These are phyloP conservation scores for Pheosia tremula DNA, from an alignment of 2,888 invertebrate species.

Conservation along the genomic window DNA sequence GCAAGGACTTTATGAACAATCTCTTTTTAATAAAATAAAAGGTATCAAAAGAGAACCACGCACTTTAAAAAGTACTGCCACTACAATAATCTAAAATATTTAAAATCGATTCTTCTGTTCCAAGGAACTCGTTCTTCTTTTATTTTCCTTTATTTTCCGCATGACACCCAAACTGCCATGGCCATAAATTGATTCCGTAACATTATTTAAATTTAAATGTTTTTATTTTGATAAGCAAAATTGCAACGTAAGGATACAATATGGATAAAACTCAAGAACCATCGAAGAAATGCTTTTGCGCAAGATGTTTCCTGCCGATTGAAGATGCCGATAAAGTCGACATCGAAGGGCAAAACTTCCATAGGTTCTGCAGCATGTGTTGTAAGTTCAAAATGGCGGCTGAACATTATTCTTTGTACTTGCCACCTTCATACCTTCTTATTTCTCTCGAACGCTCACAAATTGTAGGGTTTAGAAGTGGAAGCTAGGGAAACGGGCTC, in stretches of 20 bases:
- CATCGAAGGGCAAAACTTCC: constrained; percentile 72
- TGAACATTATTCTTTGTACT: too few species aligned
- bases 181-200: constrained; percentile 57
- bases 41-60: neutral
- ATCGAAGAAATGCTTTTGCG: constrained; percentile 72
- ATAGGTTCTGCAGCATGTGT: constrained; percentile 70
- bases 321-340: constrained; percentile 66
- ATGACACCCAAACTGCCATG: constrained; percentile 55
- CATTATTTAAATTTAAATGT: constrained; percentile 23
- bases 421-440: too few species aligned
- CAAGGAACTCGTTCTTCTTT: constrained; percentile 29
- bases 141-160: constrained; percentile 53
- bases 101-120: constrained; percentile 37
- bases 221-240: constrained; percentile 36
- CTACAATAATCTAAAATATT: constrained; percentile 18
- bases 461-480: too few species aligned
- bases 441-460: too few species aligned
- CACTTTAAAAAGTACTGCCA: constrained; percentile 12
- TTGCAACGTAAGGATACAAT: constrained; percentile 36
- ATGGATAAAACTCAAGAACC: constrained; percentile 66
- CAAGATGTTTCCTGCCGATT: constrained; percentile 71
- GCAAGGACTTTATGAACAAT: neutral
- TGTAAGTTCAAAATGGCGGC: constrained; percentile 59
- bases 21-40: neutral
- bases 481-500: too few species aligned